Percentiles rank a stretch among this genome's conserved stretches.
Evolutionary conservation across 2,888 invertebrate species (phyloP).

Genomic region (Polydrusus cervinus): DNA sequence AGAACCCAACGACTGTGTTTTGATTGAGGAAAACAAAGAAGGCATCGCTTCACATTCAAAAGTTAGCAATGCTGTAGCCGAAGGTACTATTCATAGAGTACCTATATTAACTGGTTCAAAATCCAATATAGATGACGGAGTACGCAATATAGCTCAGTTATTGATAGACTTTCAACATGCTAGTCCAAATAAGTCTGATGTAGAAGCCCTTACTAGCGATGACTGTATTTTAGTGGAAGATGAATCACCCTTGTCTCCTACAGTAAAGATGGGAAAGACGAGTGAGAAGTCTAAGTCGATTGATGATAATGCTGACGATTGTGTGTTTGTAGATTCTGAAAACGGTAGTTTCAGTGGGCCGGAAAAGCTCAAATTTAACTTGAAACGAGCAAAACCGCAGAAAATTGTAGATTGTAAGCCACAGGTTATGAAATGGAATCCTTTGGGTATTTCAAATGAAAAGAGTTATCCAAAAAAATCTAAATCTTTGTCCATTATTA

Average conservation of each 20-base stretch:
- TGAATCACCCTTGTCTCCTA: background rate
- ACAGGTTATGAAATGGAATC: too few species aligned
- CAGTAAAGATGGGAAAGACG: too few species aligned
- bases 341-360: too few species aligned
- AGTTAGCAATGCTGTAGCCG: background rate
- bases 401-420: too few species aligned
- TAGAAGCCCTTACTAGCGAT: background rate
- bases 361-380: too few species aligned
- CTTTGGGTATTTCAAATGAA: too few species aligned
- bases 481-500: too few species aligned
- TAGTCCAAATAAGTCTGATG: background rate
- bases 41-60: background rate
- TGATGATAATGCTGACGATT: too few species aligned
- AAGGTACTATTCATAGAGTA: background rate
- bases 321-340: too few species aligned
- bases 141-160: slow-evolving; percentile 1
- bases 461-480: too few species aligned
- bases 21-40: background rate
- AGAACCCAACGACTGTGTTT: background rate
- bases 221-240: background rate
- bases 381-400: too few species aligned
- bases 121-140: background rate
- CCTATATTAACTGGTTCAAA: background rate
- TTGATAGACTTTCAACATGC: slow-evolving; percentile 5
- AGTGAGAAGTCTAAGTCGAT: too few species aligned